Evolutionary conservation across 2,888 invertebrate genomes (phyloP), one percentile per base, ranked within the genome.

Genomic region (Coecobrya sp.): DNA sequence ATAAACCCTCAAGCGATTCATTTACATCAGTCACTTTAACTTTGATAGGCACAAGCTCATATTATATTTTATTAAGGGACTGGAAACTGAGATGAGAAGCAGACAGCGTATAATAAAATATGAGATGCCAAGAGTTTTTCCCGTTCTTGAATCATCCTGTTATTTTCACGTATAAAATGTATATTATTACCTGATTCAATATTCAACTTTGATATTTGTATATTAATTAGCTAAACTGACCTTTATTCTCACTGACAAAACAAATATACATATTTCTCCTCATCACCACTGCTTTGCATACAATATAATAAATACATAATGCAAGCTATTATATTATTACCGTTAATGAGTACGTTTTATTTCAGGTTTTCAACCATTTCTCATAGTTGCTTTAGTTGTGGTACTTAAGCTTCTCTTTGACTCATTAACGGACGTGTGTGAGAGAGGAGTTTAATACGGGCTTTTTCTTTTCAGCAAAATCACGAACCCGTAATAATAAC

Each of bases 161-260:
- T 19, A 55, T 11, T 65, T 65, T 7, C 65, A 11, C 1, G 25
- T 19, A 59, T 1, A 5, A 25, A 25, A 59, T 65, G 25, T 11
- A 65, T 11, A 13, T 11, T 55, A 55, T 55, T 25, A 25, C 68
- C 10, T 36, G 3, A n/a, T 30, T 25, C n/a, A 49, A 8, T 76
- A 22, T 45, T 25, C 27, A 76, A 22, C 25, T 52, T n/a, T 79
- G 30, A n/a, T 73, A 42, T 52, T 79, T 52, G 0, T 49, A 79
- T 52, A 52, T 27, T 52, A 79, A 79, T 79, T 79, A 79, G 27
- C 79, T 0, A 52, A 79, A 25, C 52, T 79, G 52, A 79, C 79
- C 79, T 79, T 79, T 79, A 79, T 27, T 11, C 25, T 25, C 3
- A 13, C 65, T 65, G 27, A 65, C 59, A 59, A 59, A 13, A 55